These are phyloP conservation scores for Ascaphus truei DNA, from an alignment of 2,113 vertebrate species.

Conservation along the genomic window DNA sequence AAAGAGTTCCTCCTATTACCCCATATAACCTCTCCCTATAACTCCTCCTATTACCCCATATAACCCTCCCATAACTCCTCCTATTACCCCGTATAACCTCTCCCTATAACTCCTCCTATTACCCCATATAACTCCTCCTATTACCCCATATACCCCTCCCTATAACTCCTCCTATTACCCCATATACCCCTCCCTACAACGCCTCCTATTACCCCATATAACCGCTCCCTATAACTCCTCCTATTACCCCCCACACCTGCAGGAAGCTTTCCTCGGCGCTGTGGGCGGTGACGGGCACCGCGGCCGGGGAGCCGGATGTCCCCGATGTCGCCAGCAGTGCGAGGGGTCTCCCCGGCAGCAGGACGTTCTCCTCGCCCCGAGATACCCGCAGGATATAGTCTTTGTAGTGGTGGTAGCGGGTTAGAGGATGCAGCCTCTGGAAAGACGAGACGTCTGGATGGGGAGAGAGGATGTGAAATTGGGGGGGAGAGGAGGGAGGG, in stretches of 20 bases:
- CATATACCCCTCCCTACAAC: no score
- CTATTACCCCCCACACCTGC: conserved; percentile 57
- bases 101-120: neutral
- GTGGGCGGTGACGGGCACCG: conserved; percentile 61
- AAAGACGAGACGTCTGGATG: conserved; percentile 57
- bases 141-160: neutral
- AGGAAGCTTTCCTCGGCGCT: conserved; percentile 62
- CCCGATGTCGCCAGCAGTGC: conserved; percentile 64
- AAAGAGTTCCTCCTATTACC: no score
- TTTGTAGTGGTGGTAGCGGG: conserved; percentile 54
- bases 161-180: no score
- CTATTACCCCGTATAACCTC: neutral
- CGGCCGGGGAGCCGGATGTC: conserved; percentile 45
- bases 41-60: no score
- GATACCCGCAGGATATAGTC: conserved; percentile 52
- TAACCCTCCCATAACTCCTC: no score
- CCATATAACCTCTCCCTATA: no score
- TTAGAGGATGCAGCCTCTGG: conserved; percentile 58
- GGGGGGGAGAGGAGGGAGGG: no score
- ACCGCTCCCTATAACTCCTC: no score
- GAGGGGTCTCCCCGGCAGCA: conserved; percentile 54
- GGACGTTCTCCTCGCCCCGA: conserved; percentile 56
- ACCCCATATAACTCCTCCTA: neutral
- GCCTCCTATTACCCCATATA: neutral
- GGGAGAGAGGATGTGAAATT: neutral